Evolutionary conservation across 2,113 vertebrate species (phyloP), one percentile per base, ranked within the genome.

Genomic region (Sylvicapra grimmia): DNA sequence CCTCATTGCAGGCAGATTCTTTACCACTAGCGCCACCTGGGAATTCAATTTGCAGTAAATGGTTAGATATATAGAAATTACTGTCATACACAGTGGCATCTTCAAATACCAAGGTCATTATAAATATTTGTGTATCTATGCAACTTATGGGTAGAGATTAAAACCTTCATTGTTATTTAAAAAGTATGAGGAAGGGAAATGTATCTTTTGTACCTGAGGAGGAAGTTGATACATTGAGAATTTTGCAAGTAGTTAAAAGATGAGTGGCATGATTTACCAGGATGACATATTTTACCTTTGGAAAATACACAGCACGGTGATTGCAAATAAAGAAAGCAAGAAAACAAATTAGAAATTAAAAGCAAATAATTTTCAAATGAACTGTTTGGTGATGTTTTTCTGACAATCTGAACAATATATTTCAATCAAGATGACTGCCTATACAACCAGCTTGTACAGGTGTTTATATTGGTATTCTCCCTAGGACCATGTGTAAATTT

Each of bases 121-220:
- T 29, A 44, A 77, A 27, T 44, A 33, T 80, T 33, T 88, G 8
- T 82, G 18, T 16, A 47, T n/a, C 14, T 49, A 80, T 25, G 31
- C 11, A 92, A 80, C 6, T 84, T 72, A 85, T 27, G 61, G 6
- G 25, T 33, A 89, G 68, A 94, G 44, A 88, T 96, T 68, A 93
- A 93, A 82, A 12, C 86, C 19, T 88, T 92, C 49, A 77, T 47
- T 83, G 72, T 58, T 86, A 61, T 14, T 23, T 23, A 31, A 65
- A 96, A 93, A 86, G 51, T 68, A 93, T 93, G 86, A 94, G 59
- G 72, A 92, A 97, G 80, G 53, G 86, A 61, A 58, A 58, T 61
- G 14, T 18, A 33, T 63, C 54, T 84, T 95, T 82, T 84, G 88
- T 49, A 61, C 56, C 91, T 75, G 44, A 93, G 14, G 58, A 91